phyloP scores from a whole-genome alignment of 2,888 invertebrate genomes.

The Leucania comma region DNA sequence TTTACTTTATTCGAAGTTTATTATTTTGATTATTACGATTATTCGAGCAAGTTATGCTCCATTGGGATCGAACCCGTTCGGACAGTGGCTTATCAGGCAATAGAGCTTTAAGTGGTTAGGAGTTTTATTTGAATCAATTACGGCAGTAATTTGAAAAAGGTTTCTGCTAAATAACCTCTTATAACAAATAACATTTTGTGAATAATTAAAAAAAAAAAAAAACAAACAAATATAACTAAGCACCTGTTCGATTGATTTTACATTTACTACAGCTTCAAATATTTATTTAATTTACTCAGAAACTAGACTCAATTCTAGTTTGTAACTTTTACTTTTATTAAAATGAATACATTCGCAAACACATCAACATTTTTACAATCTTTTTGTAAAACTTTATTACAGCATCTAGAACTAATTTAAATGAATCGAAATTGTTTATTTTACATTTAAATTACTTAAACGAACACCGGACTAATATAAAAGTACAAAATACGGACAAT shows the following conservation, averaged over 20 bases:
- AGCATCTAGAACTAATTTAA: constrained; percentile 32
- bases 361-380: constrained; percentile 20
- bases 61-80: constrained; percentile 37
- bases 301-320: constrained; percentile 14
- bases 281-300: constrained; percentile 15
- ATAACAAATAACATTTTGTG: not conserved
- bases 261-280: not conserved
- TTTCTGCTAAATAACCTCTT: constrained; percentile 5
- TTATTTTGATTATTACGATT: constrained; percentile 61
- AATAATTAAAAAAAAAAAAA: not conserved
- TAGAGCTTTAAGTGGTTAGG: constrained; percentile 36
- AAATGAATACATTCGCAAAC: not conserved
- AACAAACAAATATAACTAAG: not conserved
- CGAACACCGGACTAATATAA: constrained; percentile 9
- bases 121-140: constrained; percentile 43
- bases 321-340: constrained; percentile 6
- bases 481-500: constrained; percentile 25
- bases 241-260: not conserved
- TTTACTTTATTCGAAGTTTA: constrained; percentile 47
- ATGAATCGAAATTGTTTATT: constrained; percentile 29
- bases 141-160: constrained; percentile 5
- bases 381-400: constrained; percentile 36
- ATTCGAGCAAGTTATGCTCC: constrained; percentile 47
- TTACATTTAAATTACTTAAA: constrained; percentile 29
- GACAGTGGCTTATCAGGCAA: constrained; percentile 33